Base-by-base conservation (phyloP, 2,888 invertebrate genomes). In the Hydropsyche betteni region DNA sequence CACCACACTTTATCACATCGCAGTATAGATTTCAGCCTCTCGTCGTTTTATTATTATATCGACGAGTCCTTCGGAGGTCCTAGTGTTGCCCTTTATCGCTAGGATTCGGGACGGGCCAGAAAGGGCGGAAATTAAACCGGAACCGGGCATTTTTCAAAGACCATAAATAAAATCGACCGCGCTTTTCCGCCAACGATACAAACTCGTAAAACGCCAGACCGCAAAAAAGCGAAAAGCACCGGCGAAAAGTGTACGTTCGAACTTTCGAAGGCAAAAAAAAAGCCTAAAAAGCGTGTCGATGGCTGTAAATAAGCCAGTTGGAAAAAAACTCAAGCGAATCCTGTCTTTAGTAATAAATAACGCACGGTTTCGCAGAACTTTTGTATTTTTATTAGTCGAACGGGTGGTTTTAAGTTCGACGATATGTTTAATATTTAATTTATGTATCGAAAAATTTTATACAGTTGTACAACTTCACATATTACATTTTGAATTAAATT, bases 121-220 rank as follows among this genome's bases (percentile, higher is more conserved):
- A 58, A 58, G 58, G 16, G 58, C 58, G 58, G 58, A 58, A 58
- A 58, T 58, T 58, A 58, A 58, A 16, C 58, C 58, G 58, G 58
- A 58, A 58, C 24, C 58, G 58, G 24, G 58, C 24, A 58, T 58
- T 58, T 58, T 58, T 58, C 58, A 58, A 58, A 58, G 58, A 58
- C 58, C 58, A 58, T 58, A 58, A 58, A 58, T 58, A 58, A 58
- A 58, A 24, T 58, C 58, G 58, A 14, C 16, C 8, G 16, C 58
- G 16, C 24, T 58, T 58, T 58, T 16, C 58, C 58, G 58, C 58
- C 58, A 16, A 16, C 58, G 58, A 58, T 58, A 58, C 58, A 58
- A 58, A 16, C 58, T 58, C 58, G 24, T 58, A 58, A 58, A 58
- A 16, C 58, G 58, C 8, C 10, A 44, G 44, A 44, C 44, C 44